Conservation (phyloP, 2,888 invertebrate genomes). For the Julus scandinavius region DNA sequence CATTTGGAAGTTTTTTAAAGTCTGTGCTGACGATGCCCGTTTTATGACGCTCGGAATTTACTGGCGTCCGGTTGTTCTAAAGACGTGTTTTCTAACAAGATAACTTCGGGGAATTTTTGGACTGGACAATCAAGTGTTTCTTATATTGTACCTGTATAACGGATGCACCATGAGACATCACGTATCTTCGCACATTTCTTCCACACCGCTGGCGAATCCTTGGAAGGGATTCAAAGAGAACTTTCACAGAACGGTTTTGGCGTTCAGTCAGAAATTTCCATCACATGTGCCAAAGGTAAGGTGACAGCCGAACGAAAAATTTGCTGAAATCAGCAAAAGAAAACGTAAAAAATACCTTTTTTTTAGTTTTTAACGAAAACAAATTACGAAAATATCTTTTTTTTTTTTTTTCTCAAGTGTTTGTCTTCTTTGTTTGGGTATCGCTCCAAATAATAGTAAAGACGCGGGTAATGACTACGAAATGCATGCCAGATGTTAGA, state of each 20-base stretch:
- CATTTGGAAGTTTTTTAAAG: background rate
- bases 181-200: background rate
- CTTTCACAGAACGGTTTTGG: constrained; percentile 48
- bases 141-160: background rate
- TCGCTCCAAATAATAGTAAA: background rate
- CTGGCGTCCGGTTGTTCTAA: background rate
- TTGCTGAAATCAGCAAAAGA: background rate
- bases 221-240: constrained; percentile 28
- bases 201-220: constrained; percentile 45
- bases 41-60: constrained; percentile 12
- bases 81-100: background rate
- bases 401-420: background rate
- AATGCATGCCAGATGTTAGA: no score
- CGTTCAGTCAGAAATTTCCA: constrained; percentile 46
- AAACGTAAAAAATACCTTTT: background rate
- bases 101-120: background rate
- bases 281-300: constrained; percentile 50
- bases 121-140: background rate
- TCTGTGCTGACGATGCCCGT: background rate
- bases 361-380: background rate
- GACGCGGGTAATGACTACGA: background rate
- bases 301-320: background rate
- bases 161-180: constrained; percentile 6
- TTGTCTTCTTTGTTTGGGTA: background rate
- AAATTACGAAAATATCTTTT: background rate